Conservation (phyloP, 2,888 invertebrate genomes). For the Patella caerulea region DNA sequence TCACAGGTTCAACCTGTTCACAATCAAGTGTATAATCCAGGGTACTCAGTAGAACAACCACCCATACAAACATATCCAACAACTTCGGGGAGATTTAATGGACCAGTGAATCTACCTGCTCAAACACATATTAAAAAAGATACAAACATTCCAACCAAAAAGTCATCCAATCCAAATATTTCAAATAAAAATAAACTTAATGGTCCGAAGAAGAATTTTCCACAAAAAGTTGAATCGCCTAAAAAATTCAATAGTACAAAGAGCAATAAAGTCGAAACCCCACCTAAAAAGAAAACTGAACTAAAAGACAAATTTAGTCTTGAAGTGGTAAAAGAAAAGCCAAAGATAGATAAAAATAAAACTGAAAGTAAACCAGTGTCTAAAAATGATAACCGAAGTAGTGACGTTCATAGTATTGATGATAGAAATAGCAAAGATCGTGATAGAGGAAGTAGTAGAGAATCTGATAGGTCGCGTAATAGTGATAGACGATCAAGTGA, state of each 20-base stretch:
- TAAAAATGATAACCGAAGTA: constrained; percentile 8
- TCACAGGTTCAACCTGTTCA: too few species aligned
- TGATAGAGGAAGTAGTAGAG: constrained; percentile 14
- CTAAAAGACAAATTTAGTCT: too few species aligned
- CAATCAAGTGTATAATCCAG: too few species aligned
- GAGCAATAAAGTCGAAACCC: neutral
- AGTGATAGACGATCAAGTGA: constrained; percentile 23
- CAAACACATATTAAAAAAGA: neutral
- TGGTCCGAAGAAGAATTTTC: neutral
- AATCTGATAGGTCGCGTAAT: constrained; percentile 20
- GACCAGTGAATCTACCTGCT: too few species aligned
- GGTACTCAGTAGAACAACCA: too few species aligned
- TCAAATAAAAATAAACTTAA: neutral
- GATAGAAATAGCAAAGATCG: constrained; percentile 10
- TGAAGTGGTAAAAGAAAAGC: neutral
- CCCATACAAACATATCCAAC: too few species aligned
- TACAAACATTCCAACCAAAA: neutral
- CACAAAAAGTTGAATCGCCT: neutral
- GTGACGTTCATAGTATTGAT: constrained; percentile 18
- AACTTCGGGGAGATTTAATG: too few species aligned
- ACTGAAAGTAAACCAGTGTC: constrained; percentile 13
- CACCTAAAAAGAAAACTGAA: constrained; percentile 9
- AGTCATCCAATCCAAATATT: neutral
- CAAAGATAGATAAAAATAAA: constrained; percentile 21
- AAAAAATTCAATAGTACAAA: too few species aligned